These are phyloP conservation scores for Chymomyza caudatula DNA, from an alignment of 2,888 invertebrate genomes.

Conservation along the genomic window DNA sequence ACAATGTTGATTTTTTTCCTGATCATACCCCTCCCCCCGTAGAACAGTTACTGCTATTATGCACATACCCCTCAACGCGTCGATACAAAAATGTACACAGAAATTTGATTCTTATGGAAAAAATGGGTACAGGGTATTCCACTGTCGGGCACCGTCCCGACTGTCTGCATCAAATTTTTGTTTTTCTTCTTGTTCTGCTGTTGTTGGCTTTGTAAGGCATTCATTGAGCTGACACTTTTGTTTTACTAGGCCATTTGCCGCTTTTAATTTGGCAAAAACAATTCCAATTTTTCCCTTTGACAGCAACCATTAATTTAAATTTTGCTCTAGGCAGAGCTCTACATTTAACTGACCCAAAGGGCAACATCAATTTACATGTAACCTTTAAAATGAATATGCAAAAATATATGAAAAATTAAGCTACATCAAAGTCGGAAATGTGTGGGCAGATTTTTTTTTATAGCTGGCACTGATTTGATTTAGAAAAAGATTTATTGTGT, in stretches of 20 bases:
- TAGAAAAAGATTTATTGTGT: not conserved
- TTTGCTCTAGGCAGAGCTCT: constrained; percentile 1
- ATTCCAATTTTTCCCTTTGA: not conserved
- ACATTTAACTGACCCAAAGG: not conserved
- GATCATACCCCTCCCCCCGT: no score
- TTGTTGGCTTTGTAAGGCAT: not conserved
- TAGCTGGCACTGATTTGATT: not conserved
- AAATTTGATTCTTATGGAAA: no score
- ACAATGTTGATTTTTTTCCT: no score
- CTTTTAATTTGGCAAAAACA: constrained; percentile 7
- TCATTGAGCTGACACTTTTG: not conserved
- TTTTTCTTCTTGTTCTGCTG: not conserved
- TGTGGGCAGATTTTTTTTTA: not conserved
- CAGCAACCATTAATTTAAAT: constrained; percentile 12
- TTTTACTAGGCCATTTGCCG: constrained; percentile 4
- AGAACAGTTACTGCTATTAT: no score
- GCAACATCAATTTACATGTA: not conserved
- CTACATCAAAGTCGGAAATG: not conserved
- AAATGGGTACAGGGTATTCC: no score
- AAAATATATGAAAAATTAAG: not conserved
- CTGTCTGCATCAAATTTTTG: no score
- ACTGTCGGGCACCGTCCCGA: no score
- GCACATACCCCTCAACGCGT: no score
- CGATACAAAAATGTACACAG: no score
- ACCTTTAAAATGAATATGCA: not conserved